Evolutionary conservation across 2,113 vertebrate species (phyloP).

Genomic region (Taxidea taxus): DNA sequence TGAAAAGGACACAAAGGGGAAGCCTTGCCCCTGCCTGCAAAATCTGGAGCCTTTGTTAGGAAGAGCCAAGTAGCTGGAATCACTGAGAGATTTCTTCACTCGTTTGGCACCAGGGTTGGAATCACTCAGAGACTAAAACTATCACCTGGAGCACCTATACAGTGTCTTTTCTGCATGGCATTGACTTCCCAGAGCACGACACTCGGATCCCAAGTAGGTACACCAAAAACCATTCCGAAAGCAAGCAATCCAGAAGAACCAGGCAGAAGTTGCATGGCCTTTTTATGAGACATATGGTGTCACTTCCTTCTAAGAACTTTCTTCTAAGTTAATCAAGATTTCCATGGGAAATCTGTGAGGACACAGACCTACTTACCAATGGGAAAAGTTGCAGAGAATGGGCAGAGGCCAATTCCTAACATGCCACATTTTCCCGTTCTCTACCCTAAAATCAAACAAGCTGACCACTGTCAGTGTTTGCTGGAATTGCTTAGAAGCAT

Average conservation of each 20-base stretch:
- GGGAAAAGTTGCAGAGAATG: neutral
- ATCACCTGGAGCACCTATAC: rapidly evolving
- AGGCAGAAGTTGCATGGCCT: neutral
- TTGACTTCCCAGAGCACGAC: neutral
- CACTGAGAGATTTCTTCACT: neutral
- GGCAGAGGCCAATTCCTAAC: neutral
- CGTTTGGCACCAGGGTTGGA: neutral
- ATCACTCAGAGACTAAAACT: neutral
- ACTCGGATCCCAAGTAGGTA: rapidly evolving
- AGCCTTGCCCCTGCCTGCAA: neutral
- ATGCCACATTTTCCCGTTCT: neutral
- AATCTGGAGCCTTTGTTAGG: neutral
- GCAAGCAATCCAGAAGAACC: neutral
- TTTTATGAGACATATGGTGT: rapidly evolving
- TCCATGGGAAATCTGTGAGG: neutral
- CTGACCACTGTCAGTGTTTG: neutral
- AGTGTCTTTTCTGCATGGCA: neutral
- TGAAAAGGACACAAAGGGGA: neutral
- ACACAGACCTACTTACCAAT: neutral
- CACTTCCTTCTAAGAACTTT: neutral
- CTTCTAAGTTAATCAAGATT: neutral
- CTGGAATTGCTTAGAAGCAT: neutral
- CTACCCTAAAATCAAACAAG: neutral
- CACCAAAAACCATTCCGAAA: neutral
- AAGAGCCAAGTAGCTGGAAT: neutral